Evolutionary conservation across 2,888 invertebrate species (phyloP), one percentile per base, ranked within the genome.

Genomic region (Drosophila gaucha): DNA sequence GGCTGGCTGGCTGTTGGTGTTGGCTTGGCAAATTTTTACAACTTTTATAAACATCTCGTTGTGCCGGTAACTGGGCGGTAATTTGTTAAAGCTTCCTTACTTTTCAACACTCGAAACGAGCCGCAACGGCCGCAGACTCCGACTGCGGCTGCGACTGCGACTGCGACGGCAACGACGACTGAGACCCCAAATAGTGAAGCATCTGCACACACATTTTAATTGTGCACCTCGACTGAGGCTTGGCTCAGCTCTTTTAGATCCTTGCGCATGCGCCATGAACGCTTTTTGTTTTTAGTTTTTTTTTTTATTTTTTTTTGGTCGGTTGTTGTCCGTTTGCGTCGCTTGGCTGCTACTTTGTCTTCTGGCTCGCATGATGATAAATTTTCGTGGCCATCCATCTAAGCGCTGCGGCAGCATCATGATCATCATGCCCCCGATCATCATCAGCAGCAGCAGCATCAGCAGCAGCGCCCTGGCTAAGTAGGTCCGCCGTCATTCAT

Each of bases 1-100:
- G 16, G 16, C 10, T 5, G 28, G 12, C 20, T 16, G 22, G 8
- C 10, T 43, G 20, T 33, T 76, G 79, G 82, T 82, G 77, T 82
- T 67, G 78, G 79, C 67, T 82, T 82, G 85, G 83, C 75, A 82
- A 80, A 85, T 82, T 83, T 85, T 78, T 79, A 78, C 86, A 83
- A 69, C 72, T 67, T 79, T 80, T 80, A 79, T 78, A 78, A 78
- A 67, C 79, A 78, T 80, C 71, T 66, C 58, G 67, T 54, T 67
- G 70, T 68, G 73, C 66, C 69, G 68, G 76, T 78, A 74, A 82
- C 84, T 88, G 89, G 89, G 89, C 90, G 89, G 89, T 89, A 90
- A 90, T 90, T 90, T 89, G 89, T 90, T 89, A 89, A 89, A 86
- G 89, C 90, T 90, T 90, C 90, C 89, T 89, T 89, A 90, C 90